Evolutionary conservation across 2,113 vertebrate species (phyloP).

Genomic region (Plecotus auritus): DNA sequence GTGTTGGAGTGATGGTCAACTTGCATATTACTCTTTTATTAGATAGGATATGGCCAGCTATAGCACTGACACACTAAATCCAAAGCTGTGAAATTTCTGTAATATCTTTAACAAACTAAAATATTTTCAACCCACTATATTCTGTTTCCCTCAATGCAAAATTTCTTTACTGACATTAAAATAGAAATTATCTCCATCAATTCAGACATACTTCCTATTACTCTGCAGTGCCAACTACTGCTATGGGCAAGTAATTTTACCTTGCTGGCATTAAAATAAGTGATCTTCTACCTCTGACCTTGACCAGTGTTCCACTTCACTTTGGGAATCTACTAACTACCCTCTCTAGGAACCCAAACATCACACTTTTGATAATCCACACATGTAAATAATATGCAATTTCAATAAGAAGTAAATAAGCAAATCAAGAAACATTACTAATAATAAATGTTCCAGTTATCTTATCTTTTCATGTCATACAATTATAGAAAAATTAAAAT

Average conservation of each 20-base stretch:
- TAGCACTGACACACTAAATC: neutral
- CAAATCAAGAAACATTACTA: neutral
- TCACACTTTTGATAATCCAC: neutral
- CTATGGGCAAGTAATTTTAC: neutral
- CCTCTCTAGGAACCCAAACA: neutral
- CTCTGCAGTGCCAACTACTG: neutral
- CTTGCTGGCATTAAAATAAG: neutral
- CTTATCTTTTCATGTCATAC: neutral
- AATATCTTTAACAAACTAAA: neutral
- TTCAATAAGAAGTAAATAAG: neutral
- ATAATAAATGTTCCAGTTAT: neutral
- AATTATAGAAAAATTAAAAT: neutral
- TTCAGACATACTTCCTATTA: neutral
- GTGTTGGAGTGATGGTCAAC: too few relatives aligned
- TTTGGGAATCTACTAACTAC: neutral
- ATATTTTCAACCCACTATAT: neutral
- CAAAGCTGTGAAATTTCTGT: neutral
- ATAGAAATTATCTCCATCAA: neutral
- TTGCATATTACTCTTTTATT: too few relatives aligned
- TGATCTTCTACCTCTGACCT: neutral
- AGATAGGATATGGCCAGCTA: neutral
- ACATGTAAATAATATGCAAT: neutral
- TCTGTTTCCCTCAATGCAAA: neutral
- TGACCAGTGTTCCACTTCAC: neutral
- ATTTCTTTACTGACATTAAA: neutral